A percentile compares a stretch with the other conserved stretches of the same genome.
Evolutionary conservation across 2,797 vertebrate species (phyloP).

Genomic region (Phataginus tetradactyla): DNA sequence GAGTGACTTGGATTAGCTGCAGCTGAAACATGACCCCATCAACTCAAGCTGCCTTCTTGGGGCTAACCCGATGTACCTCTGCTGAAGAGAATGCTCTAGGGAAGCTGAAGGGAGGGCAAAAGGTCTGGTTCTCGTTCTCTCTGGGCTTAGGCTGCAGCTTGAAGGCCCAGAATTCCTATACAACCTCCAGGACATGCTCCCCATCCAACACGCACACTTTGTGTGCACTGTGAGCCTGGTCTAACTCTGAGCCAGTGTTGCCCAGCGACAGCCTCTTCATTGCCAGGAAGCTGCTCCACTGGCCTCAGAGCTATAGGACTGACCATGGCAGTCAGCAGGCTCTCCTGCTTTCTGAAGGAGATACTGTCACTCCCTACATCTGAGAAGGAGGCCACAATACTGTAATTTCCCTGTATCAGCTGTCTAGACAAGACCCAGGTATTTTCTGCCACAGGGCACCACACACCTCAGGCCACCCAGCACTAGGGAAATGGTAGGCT

Average conservation of each 20-base stretch:
- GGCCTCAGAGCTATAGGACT: background rate
- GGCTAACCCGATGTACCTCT: conserved; percentile 83
- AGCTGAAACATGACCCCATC: conserved; percentile 87
- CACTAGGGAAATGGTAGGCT: background rate
- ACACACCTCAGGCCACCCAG: background rate
- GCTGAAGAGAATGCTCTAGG: conserved; percentile 77
- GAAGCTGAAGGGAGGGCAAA: conserved; percentile 76
- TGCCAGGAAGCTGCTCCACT: background rate
- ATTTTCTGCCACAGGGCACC: background rate
- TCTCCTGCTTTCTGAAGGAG: conserved; percentile 37
- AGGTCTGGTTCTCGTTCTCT: conserved; percentile 71
- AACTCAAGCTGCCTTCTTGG: conserved; percentile 88
- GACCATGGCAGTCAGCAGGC: background rate
- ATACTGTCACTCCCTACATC: background rate
- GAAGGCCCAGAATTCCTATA: conserved; percentile 68
- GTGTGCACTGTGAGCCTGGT: background rate
- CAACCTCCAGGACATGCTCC: conserved; percentile 44
- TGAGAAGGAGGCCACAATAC: background rate
- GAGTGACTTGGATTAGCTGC: conserved; percentile 89
- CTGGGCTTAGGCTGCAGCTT: conserved; percentile 61
- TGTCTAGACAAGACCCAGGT: conserved; percentile 3
- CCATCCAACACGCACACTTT: background rate
- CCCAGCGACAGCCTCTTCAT: background rate
- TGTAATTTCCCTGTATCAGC: background rate
- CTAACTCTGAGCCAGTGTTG: background rate